Evolutionary conservation across 2,797 vertebrate species (phyloP), one percentile per base, ranked within the genome.

Genomic region (Pelodytes ibericus): DNA sequence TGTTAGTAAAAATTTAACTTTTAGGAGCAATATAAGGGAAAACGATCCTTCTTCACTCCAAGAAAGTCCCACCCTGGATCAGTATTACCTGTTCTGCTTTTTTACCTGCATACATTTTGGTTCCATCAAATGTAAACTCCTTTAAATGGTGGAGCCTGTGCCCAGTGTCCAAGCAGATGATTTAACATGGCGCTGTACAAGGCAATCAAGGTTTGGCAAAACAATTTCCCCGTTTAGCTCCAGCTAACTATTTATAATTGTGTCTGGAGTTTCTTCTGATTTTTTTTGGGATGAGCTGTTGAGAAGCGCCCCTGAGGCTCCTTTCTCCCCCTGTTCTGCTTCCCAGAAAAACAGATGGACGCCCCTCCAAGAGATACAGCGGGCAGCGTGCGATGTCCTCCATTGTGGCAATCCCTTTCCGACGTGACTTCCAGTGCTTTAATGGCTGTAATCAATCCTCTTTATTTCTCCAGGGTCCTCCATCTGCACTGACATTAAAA

Each of bases 361-460:
- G n/a, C 7, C 22, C 20, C 44, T 72, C 61, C 51, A 65, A 59
- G 18, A 71, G 75, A 72, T 41, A 60, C 11, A n/a, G 27, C 25
- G 53, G 56, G 69, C 29, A 67, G 75, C 39, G 56, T 59, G 41
- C 67, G 56, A 65, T 53, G n/a, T 78, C 70, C 53, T 72, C 53
- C 67, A 51, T 10, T 39, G 63, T 72, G 57, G 75, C 69, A 67
- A 67, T 72, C 70, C 53, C 75, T 67, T n/a, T 72, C 66, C 72
- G 75, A 78, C 60, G 49, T 53, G 63, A 49, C 69, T 78, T 78
- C 70, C 62, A 72, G 49, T 36, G 69, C 53, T 62, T 65, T 78
- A 78, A 78, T 72, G 75, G 71, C 70, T 72, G 63, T 72, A 78
- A 78, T 72, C 75, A 68, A 78, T 78, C 75, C 75, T 66, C 47